Evolutionary conservation across 2,113 vertebrate genomes (phyloP), one percentile per base, ranked within the genome.

Genomic region (Aptenodytes forsteri): DNA sequence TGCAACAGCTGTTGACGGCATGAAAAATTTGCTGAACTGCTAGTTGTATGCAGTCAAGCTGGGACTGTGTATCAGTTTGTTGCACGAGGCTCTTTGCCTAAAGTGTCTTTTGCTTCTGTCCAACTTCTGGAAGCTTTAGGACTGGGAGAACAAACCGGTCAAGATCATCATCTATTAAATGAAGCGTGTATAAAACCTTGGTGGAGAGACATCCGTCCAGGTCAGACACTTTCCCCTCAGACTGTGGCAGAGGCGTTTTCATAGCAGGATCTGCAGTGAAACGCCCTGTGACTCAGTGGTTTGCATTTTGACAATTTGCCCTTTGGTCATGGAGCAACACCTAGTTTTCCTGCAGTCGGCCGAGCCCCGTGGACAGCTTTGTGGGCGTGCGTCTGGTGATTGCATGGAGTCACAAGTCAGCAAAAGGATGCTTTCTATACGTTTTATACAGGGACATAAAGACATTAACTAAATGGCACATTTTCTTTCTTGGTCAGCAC

Each of bases 301-400:
- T 56, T 44, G 25, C 36, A 7, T 84, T 72, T 93, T 77, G 46
- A 17, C 47, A 16, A 6, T 62, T 77, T 69, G 49, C 9, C 4
- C 21, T 75, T 71, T 34, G 40, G 11, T 32, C n/a, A 17, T 13
- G 29, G 58, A 90, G 12, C 25, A 79, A 12, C 13, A 15, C 13
- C 9, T 18, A 20, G 6, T 4, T 87, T 82, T 36, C 40, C 47
- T 4, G 7, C 6, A 1, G 59, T 52, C 8, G 9, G 20, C 42
- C 1, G 1, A 78, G n/a, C n/a, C 61, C 32, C 3, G 0, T 9
- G 61, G 27, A 25, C 54, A 79, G 5, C 32, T 55, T 42, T 89
- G 54, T 0, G 0, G 5, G 20, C 0, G 0, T 25, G 13, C 15
- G 27, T 26, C 26, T 52, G 46, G 40, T 0, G 2, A 11, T 8